These are phyloP conservation scores for Apodemus speciosus DNA, from an alignment of 2,113 vertebrate genomes.

Conservation along the genomic window DNA sequence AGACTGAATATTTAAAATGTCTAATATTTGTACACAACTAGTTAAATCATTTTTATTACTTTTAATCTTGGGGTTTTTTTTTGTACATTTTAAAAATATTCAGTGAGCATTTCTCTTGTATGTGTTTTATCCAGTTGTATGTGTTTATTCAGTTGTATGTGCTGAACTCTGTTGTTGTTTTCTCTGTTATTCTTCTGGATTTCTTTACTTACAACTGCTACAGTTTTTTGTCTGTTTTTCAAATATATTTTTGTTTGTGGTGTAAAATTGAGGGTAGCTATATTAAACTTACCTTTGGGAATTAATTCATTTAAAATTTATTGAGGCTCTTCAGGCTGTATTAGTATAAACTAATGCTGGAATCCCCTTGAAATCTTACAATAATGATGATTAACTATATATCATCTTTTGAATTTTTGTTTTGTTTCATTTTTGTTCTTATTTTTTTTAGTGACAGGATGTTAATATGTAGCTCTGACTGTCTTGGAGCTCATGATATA, in stretches of 20 bases:
- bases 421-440: not conserved
- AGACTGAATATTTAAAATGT: slow-evolving; percentile 45
- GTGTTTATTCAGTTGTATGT: too few relatives aligned
- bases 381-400: slow-evolving; percentile 72
- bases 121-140: slow-evolving; percentile 42
- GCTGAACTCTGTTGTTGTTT: not conserved
- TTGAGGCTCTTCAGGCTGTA: slow-evolving; percentile 63
- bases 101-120: not conserved
- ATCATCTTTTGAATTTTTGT: slow-evolving; percentile 52
- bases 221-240: slow-evolving; percentile 20
- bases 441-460: not conserved
- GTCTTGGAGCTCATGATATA: not conserved
- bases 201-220: not conserved
- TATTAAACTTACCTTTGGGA: slow-evolving; percentile 74
- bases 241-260: slow-evolving; percentile 52
- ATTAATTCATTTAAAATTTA: slow-evolving; percentile 73
- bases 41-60: slow-evolving; percentile 54
- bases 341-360: slow-evolving; percentile 67
- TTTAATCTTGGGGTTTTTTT: slow-evolving; percentile 51
- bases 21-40: slow-evolving; percentile 10
- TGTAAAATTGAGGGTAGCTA: slow-evolving; percentile 63
- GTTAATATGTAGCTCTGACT: not conserved
- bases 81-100: slow-evolving; percentile 24
- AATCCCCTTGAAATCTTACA: slow-evolving; percentile 61
- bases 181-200: not conserved